A percentile compares a stretch with the other conserved stretches of the same genome.
phyloP scores from a whole-genome alignment of 2,888 invertebrate species.

The Orthosia cruda region DNA sequence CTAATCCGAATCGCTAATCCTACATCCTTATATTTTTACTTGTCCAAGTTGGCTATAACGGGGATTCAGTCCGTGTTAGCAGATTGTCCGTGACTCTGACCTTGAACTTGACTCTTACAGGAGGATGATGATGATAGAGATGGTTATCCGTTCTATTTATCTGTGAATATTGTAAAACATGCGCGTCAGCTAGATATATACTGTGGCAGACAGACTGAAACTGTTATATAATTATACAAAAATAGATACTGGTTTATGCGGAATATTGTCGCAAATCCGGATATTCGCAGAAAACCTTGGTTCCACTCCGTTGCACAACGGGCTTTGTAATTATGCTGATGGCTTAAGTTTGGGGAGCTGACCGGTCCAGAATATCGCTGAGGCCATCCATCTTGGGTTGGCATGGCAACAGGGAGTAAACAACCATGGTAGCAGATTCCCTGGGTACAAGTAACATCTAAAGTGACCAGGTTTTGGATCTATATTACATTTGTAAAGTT shows the following conservation, averaged over 20 bases:
- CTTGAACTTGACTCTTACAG: too few species aligned
- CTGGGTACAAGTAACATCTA: neutral
- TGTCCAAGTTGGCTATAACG: too few species aligned
- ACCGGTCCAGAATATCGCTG: neutral
- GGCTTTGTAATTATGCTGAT: constrained; percentile 33
- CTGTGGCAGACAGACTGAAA: too few species aligned
- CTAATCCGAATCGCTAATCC: too few species aligned
- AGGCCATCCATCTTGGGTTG: constrained; percentile 1
- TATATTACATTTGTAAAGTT: neutral
- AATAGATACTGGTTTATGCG: neutral
- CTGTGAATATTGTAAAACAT: too few species aligned
- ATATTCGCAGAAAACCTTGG: constrained; percentile 12
- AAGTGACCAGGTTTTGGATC: neutral
- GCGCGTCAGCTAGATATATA: too few species aligned
- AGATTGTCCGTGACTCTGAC: too few species aligned
- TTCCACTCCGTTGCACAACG: constrained; percentile 14
- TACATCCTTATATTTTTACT: too few species aligned
- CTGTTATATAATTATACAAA: too few species aligned
- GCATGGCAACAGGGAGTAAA: neutral
- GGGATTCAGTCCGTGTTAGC: too few species aligned
- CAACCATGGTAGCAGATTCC: neutral
- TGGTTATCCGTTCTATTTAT: too few species aligned
- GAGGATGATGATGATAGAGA: too few species aligned
- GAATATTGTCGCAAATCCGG: constrained; percentile 3
- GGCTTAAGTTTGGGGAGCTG: constrained; percentile 7